phyloP scores from a whole-genome alignment of 2,888 invertebrate species.

The Matsumyia berberina region DNA sequence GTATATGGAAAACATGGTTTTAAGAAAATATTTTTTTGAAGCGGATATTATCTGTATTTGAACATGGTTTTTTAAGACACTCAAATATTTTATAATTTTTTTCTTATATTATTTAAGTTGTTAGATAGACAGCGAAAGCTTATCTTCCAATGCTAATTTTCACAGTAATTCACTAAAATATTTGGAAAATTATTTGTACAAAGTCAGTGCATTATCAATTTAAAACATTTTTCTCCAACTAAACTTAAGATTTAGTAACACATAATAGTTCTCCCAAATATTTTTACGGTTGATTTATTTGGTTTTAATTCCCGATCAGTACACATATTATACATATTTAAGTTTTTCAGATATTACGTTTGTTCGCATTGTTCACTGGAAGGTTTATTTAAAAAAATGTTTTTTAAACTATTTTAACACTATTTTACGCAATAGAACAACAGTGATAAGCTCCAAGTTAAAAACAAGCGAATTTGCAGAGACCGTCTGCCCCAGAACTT shows the following conservation, averaged over 20 bases:
- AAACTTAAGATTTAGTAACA: too few species aligned
- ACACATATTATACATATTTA: slow-evolving; percentile 2
- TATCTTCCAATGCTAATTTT: not conserved
- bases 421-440: slow-evolving; percentile 46
- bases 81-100: not conserved
- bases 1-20: slow-evolving; percentile 12
- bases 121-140: slow-evolving; percentile 20
- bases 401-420: slow-evolving; percentile 8
- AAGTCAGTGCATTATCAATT: not conserved
- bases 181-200: not conserved
- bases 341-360: not conserved
- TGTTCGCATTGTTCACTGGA: not conserved
- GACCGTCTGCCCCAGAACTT: slow-evolving; percentile 83
- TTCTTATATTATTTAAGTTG: not conserved
- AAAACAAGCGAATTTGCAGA: slow-evolving; percentile 81
- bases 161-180: slow-evolving; percentile 9
- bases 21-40: slow-evolving; percentile 38
- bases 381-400: not conserved
- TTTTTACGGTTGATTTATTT: slow-evolving; percentile 17
- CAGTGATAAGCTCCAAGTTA: slow-evolving; percentile 66
- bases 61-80: slow-evolving; percentile 6
- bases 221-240: not conserved
- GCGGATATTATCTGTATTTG: slow-evolving; percentile 42
- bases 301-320: slow-evolving; percentile 20
- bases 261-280: not conserved